Conservation (phyloP, 2,888 invertebrate genomes). For the Drosophila flavopinicola region DNA sequence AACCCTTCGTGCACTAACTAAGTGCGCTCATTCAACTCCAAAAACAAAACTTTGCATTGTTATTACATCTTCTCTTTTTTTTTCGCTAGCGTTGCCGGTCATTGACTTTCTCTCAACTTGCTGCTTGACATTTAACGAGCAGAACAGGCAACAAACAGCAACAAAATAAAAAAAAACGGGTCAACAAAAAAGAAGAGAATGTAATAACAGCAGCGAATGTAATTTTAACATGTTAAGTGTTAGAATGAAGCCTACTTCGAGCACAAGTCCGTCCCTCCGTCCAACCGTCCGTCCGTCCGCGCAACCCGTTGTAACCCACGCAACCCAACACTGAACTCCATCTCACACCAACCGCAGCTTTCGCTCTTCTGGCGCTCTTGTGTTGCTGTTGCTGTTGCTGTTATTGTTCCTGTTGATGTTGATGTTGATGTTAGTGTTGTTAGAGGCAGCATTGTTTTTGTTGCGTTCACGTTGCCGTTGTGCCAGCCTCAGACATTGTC, state of each 20-base stretch:
- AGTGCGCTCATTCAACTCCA: slow-evolving; percentile 73
- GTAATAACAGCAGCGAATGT: slow-evolving; percentile 58
- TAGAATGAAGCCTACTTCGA: slow-evolving; percentile 76
- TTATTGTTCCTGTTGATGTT: slow-evolving; percentile 7
- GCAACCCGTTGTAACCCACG: background rate
- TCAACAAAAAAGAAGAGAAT: slow-evolving; percentile 18
- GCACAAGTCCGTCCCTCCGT: slow-evolving; percentile 22
- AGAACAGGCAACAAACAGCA: slow-evolving; percentile 45
- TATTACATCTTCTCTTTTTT: slow-evolving; percentile 59
- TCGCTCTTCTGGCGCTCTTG: slow-evolving; percentile 20
- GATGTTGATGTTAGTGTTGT: slow-evolving; percentile 30
- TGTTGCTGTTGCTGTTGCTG: slow-evolving; percentile 8
- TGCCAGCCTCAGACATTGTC: slow-evolving; percentile 68
- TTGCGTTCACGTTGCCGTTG: slow-evolving; percentile 29
- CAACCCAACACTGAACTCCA: slow-evolving; percentile 8
- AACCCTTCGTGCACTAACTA: slow-evolving; percentile 64
- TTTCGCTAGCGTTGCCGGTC: slow-evolving; percentile 54
- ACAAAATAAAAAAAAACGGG: slow-evolving; percentile 19
- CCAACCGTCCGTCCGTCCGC: background rate
- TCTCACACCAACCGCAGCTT: slow-evolving; percentile 9
- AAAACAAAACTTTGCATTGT: slow-evolving; percentile 74
- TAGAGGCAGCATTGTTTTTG: slow-evolving; percentile 52
- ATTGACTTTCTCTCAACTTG: slow-evolving; percentile 74
- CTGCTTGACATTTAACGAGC: slow-evolving; percentile 75
- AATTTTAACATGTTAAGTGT: slow-evolving; percentile 76